These are phyloP conservation scores for Phrynocephalus forsythii DNA, from an alignment of 2,797 vertebrate species.

Conservation along the genomic window DNA sequence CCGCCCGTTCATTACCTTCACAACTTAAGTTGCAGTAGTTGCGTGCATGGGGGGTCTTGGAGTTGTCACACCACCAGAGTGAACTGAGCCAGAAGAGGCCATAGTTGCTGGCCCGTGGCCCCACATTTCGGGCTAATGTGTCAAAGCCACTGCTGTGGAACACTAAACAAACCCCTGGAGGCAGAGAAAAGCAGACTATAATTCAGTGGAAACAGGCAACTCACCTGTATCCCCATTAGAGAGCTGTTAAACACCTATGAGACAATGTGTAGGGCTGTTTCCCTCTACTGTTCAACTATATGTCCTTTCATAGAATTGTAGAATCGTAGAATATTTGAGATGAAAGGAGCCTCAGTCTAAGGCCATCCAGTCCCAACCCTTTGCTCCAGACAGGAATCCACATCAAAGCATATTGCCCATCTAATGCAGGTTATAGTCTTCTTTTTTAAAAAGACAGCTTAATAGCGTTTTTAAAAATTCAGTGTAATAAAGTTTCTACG, in stretches of 20 bases:
- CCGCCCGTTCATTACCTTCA: slow-evolving; percentile 13
- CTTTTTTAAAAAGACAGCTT: too few species aligned
- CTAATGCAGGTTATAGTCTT: too few species aligned
- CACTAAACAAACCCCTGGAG: slow-evolving; percentile 35
- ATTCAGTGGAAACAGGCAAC: not conserved
- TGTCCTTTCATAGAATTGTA: too few species aligned
- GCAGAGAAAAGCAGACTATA: not conserved
- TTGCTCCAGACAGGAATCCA: too few species aligned
- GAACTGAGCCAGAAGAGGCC: slow-evolving; percentile 33
- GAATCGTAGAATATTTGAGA: too few species aligned
- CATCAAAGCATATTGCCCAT: too few species aligned
- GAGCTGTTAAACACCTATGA: not conserved
- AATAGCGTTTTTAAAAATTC: too few species aligned
- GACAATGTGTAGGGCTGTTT: too few species aligned
- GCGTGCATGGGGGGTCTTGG: not conserved
- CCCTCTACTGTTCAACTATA: too few species aligned
- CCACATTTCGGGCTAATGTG: slow-evolving; percentile 1
- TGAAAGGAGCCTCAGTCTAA: too few species aligned
- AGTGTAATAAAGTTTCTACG: too few species aligned
- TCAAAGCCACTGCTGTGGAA: slow-evolving; percentile 25
- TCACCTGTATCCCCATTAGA: not conserved
- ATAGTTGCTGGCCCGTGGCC: slow-evolving; percentile 2
- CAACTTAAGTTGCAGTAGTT: slow-evolving; percentile 33
- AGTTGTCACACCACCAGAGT: slow-evolving; percentile 26
- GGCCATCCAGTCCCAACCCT: too few species aligned